phyloP scores from a whole-genome alignment of 2,113 vertebrate genomes.

The Strigops habroptila region DNA sequence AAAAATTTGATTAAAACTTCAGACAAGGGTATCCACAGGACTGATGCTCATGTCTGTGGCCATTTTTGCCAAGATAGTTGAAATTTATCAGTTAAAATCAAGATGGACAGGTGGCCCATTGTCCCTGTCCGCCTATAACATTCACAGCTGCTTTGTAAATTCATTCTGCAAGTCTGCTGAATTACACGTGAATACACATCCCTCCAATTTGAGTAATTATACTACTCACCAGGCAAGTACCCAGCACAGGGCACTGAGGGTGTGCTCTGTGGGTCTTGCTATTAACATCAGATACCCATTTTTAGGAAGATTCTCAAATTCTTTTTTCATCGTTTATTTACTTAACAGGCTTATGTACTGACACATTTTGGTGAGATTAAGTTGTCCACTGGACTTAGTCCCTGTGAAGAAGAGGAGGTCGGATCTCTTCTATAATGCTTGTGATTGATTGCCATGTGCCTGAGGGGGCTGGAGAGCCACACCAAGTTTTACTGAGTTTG shows the following conservation, averaged over 20 bases:
- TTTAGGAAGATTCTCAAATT: not conserved
- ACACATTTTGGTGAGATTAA: not conserved
- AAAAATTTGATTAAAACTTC: not conserved
- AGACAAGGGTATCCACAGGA: not conserved
- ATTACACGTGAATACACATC: not conserved
- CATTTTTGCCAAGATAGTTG: not conserved
- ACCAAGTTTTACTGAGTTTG: fast-evolving
- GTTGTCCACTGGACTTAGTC: not conserved
- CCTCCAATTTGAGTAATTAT: fast-evolving
- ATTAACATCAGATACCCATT: not conserved
- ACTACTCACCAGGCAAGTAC: not conserved
- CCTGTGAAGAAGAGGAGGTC: not conserved
- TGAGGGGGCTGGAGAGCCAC: not conserved
- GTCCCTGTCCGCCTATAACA: not conserved
- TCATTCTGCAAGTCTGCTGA: not conserved
- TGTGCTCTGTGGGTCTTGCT: not conserved
- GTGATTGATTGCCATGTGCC: not conserved
- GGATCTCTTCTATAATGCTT: not conserved
- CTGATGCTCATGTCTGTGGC: not conserved
- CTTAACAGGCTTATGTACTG: fast-evolving
- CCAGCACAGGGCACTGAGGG: too few species aligned
- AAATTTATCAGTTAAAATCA: not conserved
- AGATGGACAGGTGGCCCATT: not conserved
- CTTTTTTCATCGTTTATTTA: not conserved
- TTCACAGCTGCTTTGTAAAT: not conserved